These are phyloP conservation scores for Diarsia rubi DNA, from an alignment of 2,888 invertebrate species.

Conservation along the genomic window DNA sequence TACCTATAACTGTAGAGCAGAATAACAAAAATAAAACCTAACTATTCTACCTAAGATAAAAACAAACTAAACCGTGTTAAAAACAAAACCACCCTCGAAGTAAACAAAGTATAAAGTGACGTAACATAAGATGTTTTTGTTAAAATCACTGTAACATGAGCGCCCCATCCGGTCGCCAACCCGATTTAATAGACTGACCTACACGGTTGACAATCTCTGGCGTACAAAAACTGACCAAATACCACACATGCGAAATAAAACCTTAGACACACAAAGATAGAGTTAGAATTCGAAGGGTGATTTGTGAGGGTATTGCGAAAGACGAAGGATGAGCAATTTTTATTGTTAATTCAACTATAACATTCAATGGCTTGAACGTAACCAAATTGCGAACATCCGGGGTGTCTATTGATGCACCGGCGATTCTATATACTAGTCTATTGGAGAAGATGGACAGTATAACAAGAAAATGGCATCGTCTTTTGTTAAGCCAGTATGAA, in stretches of 20 bases:
- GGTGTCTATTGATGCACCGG: conserved; percentile 84
- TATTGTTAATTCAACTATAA: conserved; percentile 87
- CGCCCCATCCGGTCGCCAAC: conserved; percentile 85
- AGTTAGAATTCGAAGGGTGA: conserved; percentile 52
- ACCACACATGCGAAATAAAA: conserved; percentile 38
- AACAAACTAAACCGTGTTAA: conserved; percentile 26
- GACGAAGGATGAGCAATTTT: conserved; percentile 88
- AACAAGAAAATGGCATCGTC: conserved; percentile 84
- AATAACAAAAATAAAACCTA: conserved; percentile 1
- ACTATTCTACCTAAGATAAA: conserved; percentile 11
- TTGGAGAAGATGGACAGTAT: conserved; percentile 75
- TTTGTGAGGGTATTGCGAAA: conserved; percentile 52
- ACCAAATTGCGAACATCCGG: conserved; percentile 90
- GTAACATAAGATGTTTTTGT: conserved; percentile 86
- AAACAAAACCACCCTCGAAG: conserved; percentile 72
- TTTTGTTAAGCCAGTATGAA: conserved; percentile 75
- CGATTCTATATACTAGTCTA: conserved; percentile 77
- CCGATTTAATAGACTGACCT: conserved; percentile 89
- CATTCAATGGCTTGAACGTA: conserved; percentile 88
- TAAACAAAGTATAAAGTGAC: conserved; percentile 78
- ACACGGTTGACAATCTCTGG: conserved; percentile 82
- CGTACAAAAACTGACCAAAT: conserved; percentile 68
- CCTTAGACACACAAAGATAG: conserved; percentile 17
- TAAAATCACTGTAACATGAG: conserved; percentile 87
- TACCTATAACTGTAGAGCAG: not conserved